Conservation (phyloP, 1,140 invertebrate species). For the Drosophila ficusphila region DNA sequence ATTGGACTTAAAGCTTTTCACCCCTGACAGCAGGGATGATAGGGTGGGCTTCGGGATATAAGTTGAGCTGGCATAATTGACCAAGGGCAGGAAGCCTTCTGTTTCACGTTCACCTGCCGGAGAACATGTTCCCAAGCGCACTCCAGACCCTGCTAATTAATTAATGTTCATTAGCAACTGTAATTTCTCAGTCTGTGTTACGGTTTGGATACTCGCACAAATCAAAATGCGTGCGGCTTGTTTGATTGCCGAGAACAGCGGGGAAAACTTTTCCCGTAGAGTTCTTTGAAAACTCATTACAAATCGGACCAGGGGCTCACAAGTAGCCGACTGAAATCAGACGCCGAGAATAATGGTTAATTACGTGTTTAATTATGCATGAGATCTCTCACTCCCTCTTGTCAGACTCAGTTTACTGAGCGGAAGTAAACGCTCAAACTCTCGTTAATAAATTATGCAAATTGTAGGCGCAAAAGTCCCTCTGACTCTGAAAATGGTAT, state of each 20-base stretch:
- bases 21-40: background rate
- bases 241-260: constrained; percentile 55
- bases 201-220: constrained; percentile 54
- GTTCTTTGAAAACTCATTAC: constrained; percentile 75
- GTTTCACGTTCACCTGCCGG: constrained; percentile 35
- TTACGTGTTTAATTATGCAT: constrained; percentile 82
- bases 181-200: constrained; percentile 36
- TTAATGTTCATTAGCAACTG: constrained; percentile 76
- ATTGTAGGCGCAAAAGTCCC: constrained; percentile 74
- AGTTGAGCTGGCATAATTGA: constrained; percentile 56
- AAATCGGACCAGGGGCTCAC: constrained; percentile 28
- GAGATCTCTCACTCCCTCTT: constrained; percentile 47
- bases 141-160: constrained; percentile 64
- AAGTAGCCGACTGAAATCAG: constrained; percentile 67
- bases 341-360: constrained; percentile 82
- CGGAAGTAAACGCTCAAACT: constrained; percentile 80
- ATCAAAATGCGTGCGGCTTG: constrained; percentile 65
- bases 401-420: constrained; percentile 33
- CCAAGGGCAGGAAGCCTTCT: background rate
- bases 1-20: constrained; percentile 7
- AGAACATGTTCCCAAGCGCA: constrained; percentile 34
- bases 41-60: background rate
- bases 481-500: constrained; percentile 52
- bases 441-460: constrained; percentile 82
- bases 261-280: constrained; percentile 40